Base-by-base conservation (phyloP, 1,140 invertebrate genomes). In the Muscidifurax raptorellus region DNA sequence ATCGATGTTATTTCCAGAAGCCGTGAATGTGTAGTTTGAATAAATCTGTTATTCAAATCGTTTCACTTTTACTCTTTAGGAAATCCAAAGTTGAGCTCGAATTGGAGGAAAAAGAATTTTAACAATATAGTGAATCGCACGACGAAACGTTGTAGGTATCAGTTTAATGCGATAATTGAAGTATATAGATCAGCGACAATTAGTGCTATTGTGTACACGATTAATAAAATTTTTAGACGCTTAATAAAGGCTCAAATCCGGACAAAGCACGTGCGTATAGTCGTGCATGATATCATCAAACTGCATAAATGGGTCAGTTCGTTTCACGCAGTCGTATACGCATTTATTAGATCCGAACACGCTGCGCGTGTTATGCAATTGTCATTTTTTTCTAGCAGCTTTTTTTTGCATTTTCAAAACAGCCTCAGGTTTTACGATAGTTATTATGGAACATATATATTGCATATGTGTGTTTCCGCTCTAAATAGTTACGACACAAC, bases 41-140 rank as follows among this genome's bases (percentile, higher is more conserved):
- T 74, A 74, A 74, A 74, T 74, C 32, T 74, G 71, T 74, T 28
- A 74, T 74, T 74, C 30, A 74, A 74, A 74, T 74, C 32, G 40
- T 25, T 47, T 72, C 71, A 12, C 18, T 13, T 18, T 52, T 52
- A 18, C 47, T 52, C 47, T 52, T 52, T 18, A 52, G 47, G 0
- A 18, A 4, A 15, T 52, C 47, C 18, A 18, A 52, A 15, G 47
- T 40, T 1, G 36, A 15, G 13, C 47, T 52, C 47, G 47, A 52
- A 52, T 18, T 5, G 18, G 18, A n/a, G 6, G 52, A n/a, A 59
- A 59, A 52, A 52, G n/a, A 52, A 18, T 18, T 52, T 18, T 12
- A 52, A 52, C 13, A 12, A 52, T 4, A 18, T 9, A 52, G 13
- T 52, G 15, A 47, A 10, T 47, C 44, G 12, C 44, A 4, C 3